phyloP scores from a whole-genome alignment of 2,113 vertebrate genomes.

The Ascaphus truei region DNA sequence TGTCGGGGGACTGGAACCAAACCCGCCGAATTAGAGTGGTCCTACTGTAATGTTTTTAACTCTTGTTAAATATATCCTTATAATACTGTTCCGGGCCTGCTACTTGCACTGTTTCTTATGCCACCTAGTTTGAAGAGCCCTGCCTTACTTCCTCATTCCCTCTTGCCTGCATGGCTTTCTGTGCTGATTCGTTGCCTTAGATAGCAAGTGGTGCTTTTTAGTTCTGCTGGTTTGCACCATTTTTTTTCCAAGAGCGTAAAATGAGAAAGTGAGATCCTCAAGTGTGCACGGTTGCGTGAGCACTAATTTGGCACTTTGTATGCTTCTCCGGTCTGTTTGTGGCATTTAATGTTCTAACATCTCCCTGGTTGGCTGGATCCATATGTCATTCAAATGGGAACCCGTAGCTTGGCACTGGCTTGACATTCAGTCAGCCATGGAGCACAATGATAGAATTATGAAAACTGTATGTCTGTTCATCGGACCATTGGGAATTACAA shows the following conservation, averaged over 20 bases:
- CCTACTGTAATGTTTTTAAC: not conserved
- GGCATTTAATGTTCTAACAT: constrained; percentile 68
- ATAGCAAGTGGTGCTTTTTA: too few species aligned
- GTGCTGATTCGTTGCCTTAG: not conserved
- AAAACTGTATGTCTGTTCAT: constrained; percentile 76
- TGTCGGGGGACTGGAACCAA: too few species aligned
- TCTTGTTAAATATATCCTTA: not conserved
- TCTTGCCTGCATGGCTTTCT: not conserved
- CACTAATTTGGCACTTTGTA: constrained; percentile 62
- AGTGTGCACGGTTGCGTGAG: not conserved
- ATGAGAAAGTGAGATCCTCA: constrained; percentile 10
- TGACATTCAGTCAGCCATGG: constrained; percentile 64
- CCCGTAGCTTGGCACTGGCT: constrained; percentile 65
- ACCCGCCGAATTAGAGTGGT: too few species aligned
- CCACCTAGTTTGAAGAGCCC: too few species aligned
- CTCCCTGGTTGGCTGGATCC: constrained; percentile 81
- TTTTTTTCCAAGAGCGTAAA: not conserved
- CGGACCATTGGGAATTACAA: constrained; percentile 72
- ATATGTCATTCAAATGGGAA: constrained; percentile 85
- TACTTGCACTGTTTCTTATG: too few species aligned
- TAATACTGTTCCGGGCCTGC: too few species aligned
- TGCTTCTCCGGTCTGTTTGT: constrained; percentile 67
- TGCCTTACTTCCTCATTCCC: too few species aligned
- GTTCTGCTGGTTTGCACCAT: too few species aligned
- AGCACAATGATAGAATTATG: constrained; percentile 72